Percentiles rank a stretch among this genome's conserved stretches.
These are phyloP conservation scores for Bradynema listronoti DNA, from an alignment of 1,140 invertebrate species.

Conservation along the genomic window DNA sequence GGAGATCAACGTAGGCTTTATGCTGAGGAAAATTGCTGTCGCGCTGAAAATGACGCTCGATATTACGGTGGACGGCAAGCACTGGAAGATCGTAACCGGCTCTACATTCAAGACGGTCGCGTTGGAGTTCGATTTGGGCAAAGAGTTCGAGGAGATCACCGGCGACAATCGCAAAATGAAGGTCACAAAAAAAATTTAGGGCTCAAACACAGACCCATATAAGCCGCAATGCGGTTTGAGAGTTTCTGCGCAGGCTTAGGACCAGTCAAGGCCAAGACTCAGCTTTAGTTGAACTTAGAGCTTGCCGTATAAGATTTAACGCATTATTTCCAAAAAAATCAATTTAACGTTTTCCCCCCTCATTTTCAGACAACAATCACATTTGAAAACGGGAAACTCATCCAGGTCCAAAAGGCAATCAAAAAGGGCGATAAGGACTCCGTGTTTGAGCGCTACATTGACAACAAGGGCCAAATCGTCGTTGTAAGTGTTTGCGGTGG, in stretches of 20 bases:
- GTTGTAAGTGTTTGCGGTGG: constrained; percentile 21
- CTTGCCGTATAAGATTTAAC: too few species aligned
- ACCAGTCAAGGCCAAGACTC: too few species aligned
- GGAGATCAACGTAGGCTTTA: constrained; percentile 22
- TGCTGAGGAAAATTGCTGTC: constrained; percentile 17
- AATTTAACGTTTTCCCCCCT: too few species aligned
- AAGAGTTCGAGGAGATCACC: constrained; percentile 20
- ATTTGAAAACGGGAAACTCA: constrained; percentile 29
- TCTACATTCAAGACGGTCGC: constrained; percentile 23
- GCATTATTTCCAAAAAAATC: too few species aligned
- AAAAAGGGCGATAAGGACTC: constrained; percentile 34
- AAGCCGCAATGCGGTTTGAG: too few species aligned
- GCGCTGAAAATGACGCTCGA: constrained; percentile 10
- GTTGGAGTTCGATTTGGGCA: constrained; percentile 21
- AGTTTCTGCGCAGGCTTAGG: too few species aligned
- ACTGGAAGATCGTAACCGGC: constrained; percentile 26
- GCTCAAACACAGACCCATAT: too few species aligned
- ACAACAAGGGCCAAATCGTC: constrained; percentile 33
- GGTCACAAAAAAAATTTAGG: too few species aligned
- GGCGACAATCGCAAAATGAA: constrained; percentile 23
- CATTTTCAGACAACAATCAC: constrained; percentile 40
- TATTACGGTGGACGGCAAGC: constrained; percentile 14
- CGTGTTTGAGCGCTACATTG: constrained; percentile 35
- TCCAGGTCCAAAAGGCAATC: constrained; percentile 36
- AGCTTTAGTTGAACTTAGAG: too few species aligned